Evolutionary conservation across 2,888 invertebrate species (phyloP).

Genomic region (Drosophila prolongata): DNA sequence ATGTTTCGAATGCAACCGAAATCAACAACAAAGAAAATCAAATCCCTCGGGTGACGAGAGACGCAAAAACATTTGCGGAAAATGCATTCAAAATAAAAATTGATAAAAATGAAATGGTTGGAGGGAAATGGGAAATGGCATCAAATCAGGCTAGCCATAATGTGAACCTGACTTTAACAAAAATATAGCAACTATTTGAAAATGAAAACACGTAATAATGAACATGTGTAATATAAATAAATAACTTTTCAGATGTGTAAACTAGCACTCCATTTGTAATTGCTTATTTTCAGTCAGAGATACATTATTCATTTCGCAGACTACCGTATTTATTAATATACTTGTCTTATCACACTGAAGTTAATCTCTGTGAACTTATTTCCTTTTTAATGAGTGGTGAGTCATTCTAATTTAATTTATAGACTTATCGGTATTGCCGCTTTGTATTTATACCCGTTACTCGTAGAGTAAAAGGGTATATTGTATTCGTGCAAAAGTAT

Average conservation of each 20-base stretch:
- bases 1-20: constrained; percentile 47
- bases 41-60: constrained; percentile 25
- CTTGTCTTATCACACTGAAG: not conserved
- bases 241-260: no score
- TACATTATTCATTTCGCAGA: not conserved
- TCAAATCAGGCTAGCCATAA: not conserved
- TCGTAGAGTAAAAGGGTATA: no score
- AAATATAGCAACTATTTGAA: no score
- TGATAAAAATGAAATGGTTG: constrained; percentile 15
- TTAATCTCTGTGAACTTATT: not conserved
- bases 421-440: not conserved
- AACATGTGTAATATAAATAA: no score
- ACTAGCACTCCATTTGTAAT: no score
- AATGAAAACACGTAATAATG: no score
- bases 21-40: constrained; percentile 26
- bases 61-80: constrained; percentile 15
- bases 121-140: not conserved
- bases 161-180: constrained; percentile 5
- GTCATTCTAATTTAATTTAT: not conserved
- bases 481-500: no score
- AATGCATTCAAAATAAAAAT: not conserved
- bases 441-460: no score
- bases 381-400: not conserved
- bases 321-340: not conserved
- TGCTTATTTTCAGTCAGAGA: no score